Percentiles rank a stretch among this genome's conserved stretches.
Evolutionary conservation across 2,888 invertebrate genomes (phyloP).

Genomic region (Lepidonotus clava): DNA sequence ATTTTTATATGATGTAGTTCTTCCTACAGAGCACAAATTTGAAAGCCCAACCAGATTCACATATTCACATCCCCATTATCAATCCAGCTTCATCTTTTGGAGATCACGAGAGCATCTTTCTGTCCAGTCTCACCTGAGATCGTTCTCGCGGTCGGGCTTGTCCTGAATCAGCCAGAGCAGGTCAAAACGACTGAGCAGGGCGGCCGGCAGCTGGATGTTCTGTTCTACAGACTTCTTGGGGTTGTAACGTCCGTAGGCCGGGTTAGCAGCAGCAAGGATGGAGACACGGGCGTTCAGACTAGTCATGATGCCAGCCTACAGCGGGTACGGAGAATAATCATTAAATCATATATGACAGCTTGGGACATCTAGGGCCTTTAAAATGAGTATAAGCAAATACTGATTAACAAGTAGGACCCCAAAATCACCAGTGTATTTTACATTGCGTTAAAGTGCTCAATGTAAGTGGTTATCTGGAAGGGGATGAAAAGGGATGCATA

Average conservation of each 20-base stretch:
- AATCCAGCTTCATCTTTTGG: too few species aligned
- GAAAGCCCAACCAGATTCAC: too few species aligned
- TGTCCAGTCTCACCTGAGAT: conserved; percentile 84
- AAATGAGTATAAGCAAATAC: background rate
- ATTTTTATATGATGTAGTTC: too few species aligned
- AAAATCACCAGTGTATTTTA: too few species aligned
- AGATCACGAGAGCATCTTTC: too few species aligned
- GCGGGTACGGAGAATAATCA: conserved; percentile 68
- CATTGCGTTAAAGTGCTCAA: too few species aligned
- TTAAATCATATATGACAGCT: background rate
- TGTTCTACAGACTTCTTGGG: conserved; percentile 95
- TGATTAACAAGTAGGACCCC: background rate
- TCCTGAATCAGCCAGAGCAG: conserved; percentile 96
- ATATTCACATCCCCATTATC: too few species aligned
- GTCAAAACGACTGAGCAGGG: conserved; percentile 96
- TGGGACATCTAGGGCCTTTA: background rate
- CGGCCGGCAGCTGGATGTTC: conserved; percentile 98
- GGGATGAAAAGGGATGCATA: too few species aligned
- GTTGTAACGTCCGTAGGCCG: conserved; percentile 98
- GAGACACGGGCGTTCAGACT: conserved; percentile 98
- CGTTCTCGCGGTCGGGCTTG: conserved; percentile 85
- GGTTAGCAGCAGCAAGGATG: conserved; percentile 99
- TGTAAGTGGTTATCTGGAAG: too few species aligned
- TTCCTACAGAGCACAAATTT: too few species aligned
- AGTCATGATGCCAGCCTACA: conserved; percentile 99